Base-by-base conservation (phyloP, 2,888 invertebrate genomes). In the Ophion slaviceki region DNA sequence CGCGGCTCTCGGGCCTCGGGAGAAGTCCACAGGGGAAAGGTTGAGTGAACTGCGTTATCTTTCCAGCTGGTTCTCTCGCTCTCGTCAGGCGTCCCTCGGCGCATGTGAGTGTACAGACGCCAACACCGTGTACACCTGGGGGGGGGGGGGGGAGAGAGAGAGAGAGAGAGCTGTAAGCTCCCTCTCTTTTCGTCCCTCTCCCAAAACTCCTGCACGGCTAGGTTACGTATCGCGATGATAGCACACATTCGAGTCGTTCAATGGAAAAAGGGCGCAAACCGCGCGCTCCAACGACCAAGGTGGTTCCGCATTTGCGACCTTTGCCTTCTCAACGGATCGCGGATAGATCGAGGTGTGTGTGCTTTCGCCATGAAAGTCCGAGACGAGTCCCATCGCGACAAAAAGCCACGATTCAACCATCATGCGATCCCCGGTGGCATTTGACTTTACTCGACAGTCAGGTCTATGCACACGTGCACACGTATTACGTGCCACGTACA, bases 31-130 rank as follows among this genome's bases (percentile, higher is more conserved):
- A 59, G 78, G 81, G 74, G 57, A 61, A 70, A 80, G 68, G 72
- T 66, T 47, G 70, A 82, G 68, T 62, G 75, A 84, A 82, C 81
- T 70, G 77, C 57, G 85, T 86, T 90, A 90, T 89, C 89, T 88
- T 88, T 61, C 57, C 59, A 67, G 78, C 28, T 68, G 71, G 87
- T 78, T 85, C 84, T 74, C 74, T 67, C 66, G 62, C 61, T 74
- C 67, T 80, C 80, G 74, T 59, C 72, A 72, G 64, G 59, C 40
- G 80, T 66, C 24, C 62, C 68, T 61, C 61, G 24, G 28, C 2
- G 24, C 32, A 14, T 17, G 24, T 61, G n/a, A 62, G 47, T 45
- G 70, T 53, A 57, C 53, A 62, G 20, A 66, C 53, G 67, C 57
- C 71, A 79, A 79, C 66, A 66, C 53, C 53, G 20, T 20, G 66